Base-by-base conservation (phyloP, 2,113 vertebrate genomes). In the Myiagra hebetior region DNA sequence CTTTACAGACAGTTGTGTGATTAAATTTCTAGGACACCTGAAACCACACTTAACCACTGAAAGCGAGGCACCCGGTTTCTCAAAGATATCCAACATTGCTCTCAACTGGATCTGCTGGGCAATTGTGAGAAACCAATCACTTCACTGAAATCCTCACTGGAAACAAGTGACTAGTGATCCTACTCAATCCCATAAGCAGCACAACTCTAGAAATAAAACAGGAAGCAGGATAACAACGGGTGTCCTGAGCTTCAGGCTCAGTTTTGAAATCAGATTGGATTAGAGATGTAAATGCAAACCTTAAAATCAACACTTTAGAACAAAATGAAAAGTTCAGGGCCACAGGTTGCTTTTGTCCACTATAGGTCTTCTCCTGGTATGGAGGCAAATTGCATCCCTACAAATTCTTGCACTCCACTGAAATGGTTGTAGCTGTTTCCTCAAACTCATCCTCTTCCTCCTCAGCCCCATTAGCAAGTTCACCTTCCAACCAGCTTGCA, bases 261-360 rank as follows among this genome's bases (percentile, higher is more conserved):
- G 65, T 33, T 89, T 5, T 52, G 33, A 86, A 72, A 35, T 90
- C 76, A 62, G 28, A 62, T 33, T 72, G 65, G 85, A 91, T 94
- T 46, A 88, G 78, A 95, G 18, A 82, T n/a, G 76, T 21, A 87
- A 95, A 95, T 23, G 49, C 76, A 78, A 60, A 78, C 30, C 60
- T 93, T 64, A 86, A 76, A 93, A 87, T 85, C 60, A 89, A 91
- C 86, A 39, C 37, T 93, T 97, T 87, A 70, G 74, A 84, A 92
- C 30, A 11, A 8, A 69, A 55, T 8, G 49, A 27, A n/a, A 84
- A 57, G 13, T 17, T 87, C 53, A 69, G 35, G 7, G 31, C 24
- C 64, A 81, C 13, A 42, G 35, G 59, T 31, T 79, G 23, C 49
- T 68, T 88, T 92, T 44, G 8, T 35, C 60, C 28, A 17, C 11